Evolutionary conservation across 2,888 invertebrate species (phyloP), one percentile per base, ranked within the genome.

Genomic region (Odontocerum albicorne): DNA sequence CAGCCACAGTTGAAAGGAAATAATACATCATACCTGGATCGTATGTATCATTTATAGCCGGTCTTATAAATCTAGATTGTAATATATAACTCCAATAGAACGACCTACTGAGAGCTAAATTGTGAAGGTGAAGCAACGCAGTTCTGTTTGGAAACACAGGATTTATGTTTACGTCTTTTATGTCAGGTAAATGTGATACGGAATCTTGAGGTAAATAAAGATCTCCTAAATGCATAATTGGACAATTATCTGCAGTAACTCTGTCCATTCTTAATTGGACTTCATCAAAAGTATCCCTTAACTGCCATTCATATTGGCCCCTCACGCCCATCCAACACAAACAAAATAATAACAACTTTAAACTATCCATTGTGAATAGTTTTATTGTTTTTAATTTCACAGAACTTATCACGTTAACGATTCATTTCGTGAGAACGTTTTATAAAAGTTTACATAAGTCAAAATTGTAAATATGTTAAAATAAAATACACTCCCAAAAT

Each of bases 11-110:
- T 0, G 96, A 96, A 36, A 97, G 75, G 68, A 96, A 95, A 67
- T 95, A 95, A 68, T 97, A 97, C 93, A 96, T 94, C 88, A 98
- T 92, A 49, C 97, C 97, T 0, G 97, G 97, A 73, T 97, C 96
- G 64, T 93, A 92, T 0, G 93, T 92, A 66, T 93, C 92, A 68
- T 92, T 93, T 16, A 91, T 92, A 1, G 91, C 92, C 0, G 93
- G 93, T 20, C 93, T 79, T 63, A 93, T 93, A 65, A 93, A 92
- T 60, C 95, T 80, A 19, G 92, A 91, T 68, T 95, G 95, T 0
- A 95, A 80, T 54, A 95, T 92, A 64, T 93, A 96, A 71, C 94
- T 94, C 90, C 92, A 96, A 72, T 92, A 97, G 72, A 96, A 97
- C 1, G 96, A 94, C 64, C 97, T 78, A 70, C 90, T 95, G 69